Percentiles rank a stretch among this genome's conserved stretches.
Evolutionary conservation across 2,888 invertebrate genomes (phyloP).

Genomic region (Drosophila anomalata): DNA sequence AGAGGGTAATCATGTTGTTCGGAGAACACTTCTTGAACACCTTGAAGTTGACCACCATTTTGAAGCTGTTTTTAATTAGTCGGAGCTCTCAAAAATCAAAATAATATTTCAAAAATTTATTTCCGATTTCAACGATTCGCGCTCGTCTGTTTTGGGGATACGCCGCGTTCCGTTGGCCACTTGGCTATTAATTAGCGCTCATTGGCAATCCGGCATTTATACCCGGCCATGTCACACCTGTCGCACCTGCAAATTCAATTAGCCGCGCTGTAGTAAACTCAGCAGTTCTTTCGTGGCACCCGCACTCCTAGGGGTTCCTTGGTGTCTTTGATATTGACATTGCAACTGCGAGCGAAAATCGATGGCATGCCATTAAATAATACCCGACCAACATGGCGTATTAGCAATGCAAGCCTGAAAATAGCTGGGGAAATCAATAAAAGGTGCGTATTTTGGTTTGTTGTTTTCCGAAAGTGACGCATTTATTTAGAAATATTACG

Average conservation of each 20-base stretch:
- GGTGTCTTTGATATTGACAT: constrained; percentile 74
- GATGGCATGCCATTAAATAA: constrained; percentile 52
- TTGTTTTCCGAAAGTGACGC: constrained; percentile 53
- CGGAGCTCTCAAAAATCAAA: background rate
- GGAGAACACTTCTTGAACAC: constrained; percentile 96
- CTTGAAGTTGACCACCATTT: constrained; percentile 95
- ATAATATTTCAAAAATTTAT: background rate
- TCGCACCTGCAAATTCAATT: constrained; percentile 69
- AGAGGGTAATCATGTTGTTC: constrained; percentile 93
- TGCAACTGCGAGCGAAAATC: constrained; percentile 51
- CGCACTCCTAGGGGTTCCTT: constrained; percentile 62
- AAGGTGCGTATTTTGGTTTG: constrained; percentile 48
- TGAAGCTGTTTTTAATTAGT: constrained; percentile 41
- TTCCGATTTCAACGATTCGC: constrained; percentile 34
- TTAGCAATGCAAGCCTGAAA: constrained; percentile 57
- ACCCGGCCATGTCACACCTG: constrained; percentile 59
- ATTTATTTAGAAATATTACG: constrained; percentile 48
- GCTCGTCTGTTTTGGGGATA: constrained; percentile 42
- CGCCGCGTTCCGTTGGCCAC: constrained; percentile 67
- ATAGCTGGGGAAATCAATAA: constrained; percentile 55
- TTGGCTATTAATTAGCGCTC: constrained; percentile 71
- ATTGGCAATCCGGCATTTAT: constrained; percentile 69
- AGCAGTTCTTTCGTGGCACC: constrained; percentile 33
- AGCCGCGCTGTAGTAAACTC: constrained; percentile 47
- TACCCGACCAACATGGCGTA: constrained; percentile 53